Evolutionary conservation across 2,797 vertebrate species (phyloP).

Genomic region (Gymnopithys bicolor): DNA sequence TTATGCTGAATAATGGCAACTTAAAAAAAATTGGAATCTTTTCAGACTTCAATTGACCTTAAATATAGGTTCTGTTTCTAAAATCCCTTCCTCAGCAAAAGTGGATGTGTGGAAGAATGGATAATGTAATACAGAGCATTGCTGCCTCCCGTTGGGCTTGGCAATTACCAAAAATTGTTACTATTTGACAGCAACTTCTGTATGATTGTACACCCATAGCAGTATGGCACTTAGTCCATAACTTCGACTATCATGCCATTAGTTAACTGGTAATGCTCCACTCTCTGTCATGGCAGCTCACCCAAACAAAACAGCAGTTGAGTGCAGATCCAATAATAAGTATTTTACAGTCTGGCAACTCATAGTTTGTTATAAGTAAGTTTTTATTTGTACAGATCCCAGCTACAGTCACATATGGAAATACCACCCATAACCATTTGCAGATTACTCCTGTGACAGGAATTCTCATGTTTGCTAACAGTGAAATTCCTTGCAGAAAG

Average conservation of each 20-base stretch:
- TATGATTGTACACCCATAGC: not conserved
- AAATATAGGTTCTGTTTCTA: conserved; percentile 42
- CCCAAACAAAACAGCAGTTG: not conserved
- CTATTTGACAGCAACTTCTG: conserved; percentile 6
- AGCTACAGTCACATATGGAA: not conserved
- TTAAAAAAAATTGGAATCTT: not conserved
- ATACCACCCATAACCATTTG: not conserved
- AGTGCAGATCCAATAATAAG: not conserved
- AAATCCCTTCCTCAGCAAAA: conserved; percentile 61
- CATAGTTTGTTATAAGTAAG: not conserved
- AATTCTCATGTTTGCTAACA: not conserved
- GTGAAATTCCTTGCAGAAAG: not conserved
- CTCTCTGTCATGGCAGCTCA: not conserved
- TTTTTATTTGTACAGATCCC: not conserved
- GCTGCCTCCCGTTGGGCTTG: not conserved
- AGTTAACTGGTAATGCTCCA: not conserved
- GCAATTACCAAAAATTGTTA: conserved; percentile 62
- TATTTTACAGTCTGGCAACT: not conserved
- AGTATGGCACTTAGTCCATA: not conserved
- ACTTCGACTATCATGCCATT: not conserved
- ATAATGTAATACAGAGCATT: conserved; percentile 32
- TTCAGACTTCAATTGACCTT: conserved; percentile 29
- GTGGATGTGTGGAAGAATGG: not conserved
- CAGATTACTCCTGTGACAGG: not conserved
- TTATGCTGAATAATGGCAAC: not conserved